Evolutionary conservation across 2,888 invertebrate species (phyloP).

Genomic region (Nymphalis c-album): DNA sequence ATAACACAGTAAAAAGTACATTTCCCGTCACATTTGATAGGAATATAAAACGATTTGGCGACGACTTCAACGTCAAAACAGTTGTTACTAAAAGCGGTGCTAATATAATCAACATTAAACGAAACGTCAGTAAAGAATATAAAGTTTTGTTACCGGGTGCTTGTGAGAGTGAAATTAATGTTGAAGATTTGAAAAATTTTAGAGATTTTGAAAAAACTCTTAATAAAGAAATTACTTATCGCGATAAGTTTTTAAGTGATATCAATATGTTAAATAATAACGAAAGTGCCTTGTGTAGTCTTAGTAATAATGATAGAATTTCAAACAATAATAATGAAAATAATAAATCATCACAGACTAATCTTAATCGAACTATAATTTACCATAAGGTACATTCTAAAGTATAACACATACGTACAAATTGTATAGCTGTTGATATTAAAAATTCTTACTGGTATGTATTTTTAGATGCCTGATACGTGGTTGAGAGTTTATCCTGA

Average conservation of each 20-base stretch:
- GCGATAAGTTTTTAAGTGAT: constrained; percentile 19
- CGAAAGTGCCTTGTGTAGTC: neutral
- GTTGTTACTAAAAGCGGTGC: constrained; percentile 42
- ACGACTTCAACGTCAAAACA: constrained; percentile 54
- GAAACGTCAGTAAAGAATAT: constrained; percentile 42
- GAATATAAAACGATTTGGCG: constrained; percentile 60
- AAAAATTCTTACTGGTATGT: neutral
- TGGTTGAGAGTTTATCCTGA: constrained; percentile 82
- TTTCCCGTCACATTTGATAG: constrained; percentile 50
- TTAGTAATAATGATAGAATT: constrained; percentile 9
- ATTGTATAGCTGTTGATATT: no score
- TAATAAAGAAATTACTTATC: neutral
- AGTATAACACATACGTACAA: neutral
- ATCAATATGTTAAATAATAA: constrained; percentile 38
- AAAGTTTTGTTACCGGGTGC: constrained; percentile 48
- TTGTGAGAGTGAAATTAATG: constrained; percentile 44
- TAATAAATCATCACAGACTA: neutral
- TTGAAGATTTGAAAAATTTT: constrained; percentile 26
- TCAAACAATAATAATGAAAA: constrained; percentile 5
- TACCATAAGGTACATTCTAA: constrained; percentile 15
- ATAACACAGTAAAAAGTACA: constrained; percentile 48
- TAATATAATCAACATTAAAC: constrained; percentile 44
- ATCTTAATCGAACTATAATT: neutral
- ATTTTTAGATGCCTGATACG: constrained; percentile 49
- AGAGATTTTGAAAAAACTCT: constrained; percentile 23